A percentile compares a stretch with the other conserved stretches of the same genome.
Evolutionary conservation across 1,140 invertebrate species (phyloP).

Genomic region (Cydia strobilella): DNA sequence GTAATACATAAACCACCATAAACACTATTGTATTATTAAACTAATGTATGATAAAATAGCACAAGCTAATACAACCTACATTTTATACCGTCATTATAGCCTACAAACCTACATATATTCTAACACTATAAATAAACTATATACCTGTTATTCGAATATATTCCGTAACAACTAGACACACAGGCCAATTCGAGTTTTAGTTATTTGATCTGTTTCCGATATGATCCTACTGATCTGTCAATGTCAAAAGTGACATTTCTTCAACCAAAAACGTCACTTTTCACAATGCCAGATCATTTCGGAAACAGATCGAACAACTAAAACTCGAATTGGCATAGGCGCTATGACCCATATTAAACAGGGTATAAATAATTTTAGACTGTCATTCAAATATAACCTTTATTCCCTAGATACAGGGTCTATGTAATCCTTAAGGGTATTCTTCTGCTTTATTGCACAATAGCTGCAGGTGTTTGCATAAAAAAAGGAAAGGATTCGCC

Average conservation of each 20-base stretch:
- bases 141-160: neutral
- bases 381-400: neutral
- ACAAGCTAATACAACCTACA: neutral
- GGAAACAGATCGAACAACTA: too few relatives aligned
- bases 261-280: too few relatives aligned
- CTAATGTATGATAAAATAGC: neutral
- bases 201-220: too few relatives aligned
- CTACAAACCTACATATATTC: neutral
- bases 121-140: neutral
- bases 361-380: neutral
- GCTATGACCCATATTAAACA: conserved; percentile 3
- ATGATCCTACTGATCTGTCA: too few relatives aligned
- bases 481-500: conserved; percentile 76
- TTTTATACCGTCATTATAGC: neutral
- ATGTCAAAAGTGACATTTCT: too few relatives aligned
- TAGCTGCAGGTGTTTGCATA: conserved; percentile 65
- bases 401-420: neutral
- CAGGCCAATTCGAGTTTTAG: too few relatives aligned
- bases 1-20: neutral
- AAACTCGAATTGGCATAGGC: neutral
- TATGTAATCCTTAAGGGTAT: conserved; percentile 35
- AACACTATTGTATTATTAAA: neutral
- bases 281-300: too few relatives aligned
- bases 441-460: conserved; percentile 56
- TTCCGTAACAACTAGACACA: neutral